Percentiles rank a stretch among this genome's conserved stretches.
Conservation (phyloP, 2,888 invertebrate species). For the Leptinotarsa peninsularis region DNA sequence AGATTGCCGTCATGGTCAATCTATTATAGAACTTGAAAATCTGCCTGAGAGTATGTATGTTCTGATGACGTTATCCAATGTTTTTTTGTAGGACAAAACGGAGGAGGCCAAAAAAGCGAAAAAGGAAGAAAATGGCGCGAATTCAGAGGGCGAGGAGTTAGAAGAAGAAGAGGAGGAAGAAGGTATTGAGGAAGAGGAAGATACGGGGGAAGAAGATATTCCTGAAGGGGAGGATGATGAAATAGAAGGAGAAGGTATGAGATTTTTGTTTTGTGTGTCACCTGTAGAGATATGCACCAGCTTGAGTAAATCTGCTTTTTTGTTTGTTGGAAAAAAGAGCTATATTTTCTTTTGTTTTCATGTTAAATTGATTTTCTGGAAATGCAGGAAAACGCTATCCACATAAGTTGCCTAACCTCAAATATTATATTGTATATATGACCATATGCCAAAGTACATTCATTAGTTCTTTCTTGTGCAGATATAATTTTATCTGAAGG, state of each 20-base stretch:
- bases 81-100: constrained; percentile 73
- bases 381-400: no score
- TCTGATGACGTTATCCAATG: background rate
- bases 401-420: no score
- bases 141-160: constrained; percentile 72
- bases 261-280: background rate
- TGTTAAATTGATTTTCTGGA: no score
- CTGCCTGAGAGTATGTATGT: background rate
- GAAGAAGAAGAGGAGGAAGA: constrained; percentile 76
- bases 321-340: no score
- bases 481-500: no score
- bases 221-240: constrained; percentile 67
- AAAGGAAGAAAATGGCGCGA: constrained; percentile 83
- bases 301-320: no score
- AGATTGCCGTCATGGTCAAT: no score
- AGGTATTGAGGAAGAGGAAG: constrained; percentile 63
- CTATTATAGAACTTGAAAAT: background rate
- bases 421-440: no score
- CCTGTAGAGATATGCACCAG: no score
- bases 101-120: constrained; percentile 83
- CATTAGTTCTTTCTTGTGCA: no score
- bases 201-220: constrained; percentile 66
- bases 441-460: no score
- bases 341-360: no score
- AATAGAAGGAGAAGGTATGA: constrained; percentile 65